Evolutionary conservation across 2,888 invertebrate genomes (phyloP).

Genomic region (Cinara cedri): DNA sequence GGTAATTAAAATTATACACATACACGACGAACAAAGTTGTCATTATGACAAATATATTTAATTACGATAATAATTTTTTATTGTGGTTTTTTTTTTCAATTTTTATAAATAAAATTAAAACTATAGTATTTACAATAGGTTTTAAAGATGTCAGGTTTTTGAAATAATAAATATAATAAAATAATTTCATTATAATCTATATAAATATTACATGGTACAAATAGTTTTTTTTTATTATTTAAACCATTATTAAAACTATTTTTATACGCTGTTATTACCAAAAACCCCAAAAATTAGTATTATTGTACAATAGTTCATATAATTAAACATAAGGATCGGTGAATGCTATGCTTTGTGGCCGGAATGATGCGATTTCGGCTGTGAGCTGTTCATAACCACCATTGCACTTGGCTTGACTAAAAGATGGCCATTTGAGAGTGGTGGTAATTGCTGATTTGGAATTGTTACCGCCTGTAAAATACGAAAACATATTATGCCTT

Average conservation of each 20-base stretch:
- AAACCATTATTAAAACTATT: slow-evolving; percentile 56
- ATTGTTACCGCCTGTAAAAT: slow-evolving; percentile 44
- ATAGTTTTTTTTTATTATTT: slow-evolving; percentile 39
- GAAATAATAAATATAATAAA: slow-evolving; percentile 57
- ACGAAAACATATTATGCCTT: neutral
- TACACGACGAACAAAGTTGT: slow-evolving; percentile 31
- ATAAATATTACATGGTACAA: slow-evolving; percentile 57
- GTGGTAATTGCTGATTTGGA: slow-evolving; percentile 54
- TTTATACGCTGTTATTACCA: slow-evolving; percentile 56
- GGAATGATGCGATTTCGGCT: slow-evolving; percentile 54
- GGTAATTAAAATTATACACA: slow-evolving; percentile 1
- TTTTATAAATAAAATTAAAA: slow-evolving; percentile 56
- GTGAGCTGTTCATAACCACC: slow-evolving; percentile 54
- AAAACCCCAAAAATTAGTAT: slow-evolving; percentile 57
- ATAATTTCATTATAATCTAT: slow-evolving; percentile 55
- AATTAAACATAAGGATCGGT: slow-evolving; percentile 47
- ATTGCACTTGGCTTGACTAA: slow-evolving; percentile 54
- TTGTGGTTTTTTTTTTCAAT: slow-evolving; percentile 47
- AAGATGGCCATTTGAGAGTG: slow-evolving; percentile 52
- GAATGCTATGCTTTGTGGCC: slow-evolving; percentile 56
- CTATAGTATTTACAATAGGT: slow-evolving; percentile 56
- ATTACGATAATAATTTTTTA: slow-evolving; percentile 54
- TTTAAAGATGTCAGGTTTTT: slow-evolving; percentile 57
- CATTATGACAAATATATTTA: slow-evolving; percentile 55
- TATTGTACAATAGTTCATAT: slow-evolving; percentile 56